phyloP scores from a whole-genome alignment of 1,140 invertebrate genomes.

The Metopolophium dirhodum region DNA sequence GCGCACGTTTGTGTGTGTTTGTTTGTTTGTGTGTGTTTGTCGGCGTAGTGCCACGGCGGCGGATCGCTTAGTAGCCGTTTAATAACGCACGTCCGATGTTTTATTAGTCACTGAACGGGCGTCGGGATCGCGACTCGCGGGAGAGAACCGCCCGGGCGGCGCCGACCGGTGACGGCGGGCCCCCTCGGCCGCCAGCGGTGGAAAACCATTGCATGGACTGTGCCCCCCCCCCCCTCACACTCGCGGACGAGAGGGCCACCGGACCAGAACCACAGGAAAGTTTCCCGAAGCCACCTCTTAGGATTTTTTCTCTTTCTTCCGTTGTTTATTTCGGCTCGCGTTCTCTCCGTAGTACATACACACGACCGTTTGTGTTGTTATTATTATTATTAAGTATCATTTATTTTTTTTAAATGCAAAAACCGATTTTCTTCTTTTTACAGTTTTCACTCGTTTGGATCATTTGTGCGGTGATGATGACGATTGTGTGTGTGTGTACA shows the following conservation, averaged over 20 bases:
- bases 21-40: background rate
- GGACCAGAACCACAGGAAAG: slow-evolving; percentile 29
- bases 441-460: slow-evolving; percentile 53
- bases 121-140: slow-evolving; percentile 36
- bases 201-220: background rate
- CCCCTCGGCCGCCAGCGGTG: background rate
- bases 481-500: background rate
- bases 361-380: background rate
- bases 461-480: slow-evolving; percentile 32
- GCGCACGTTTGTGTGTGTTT: background rate
- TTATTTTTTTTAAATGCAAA: background rate
- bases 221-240: background rate
- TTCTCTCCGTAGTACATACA: background rate
- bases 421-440: slow-evolving; percentile 40
- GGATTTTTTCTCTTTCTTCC: slow-evolving; percentile 6
- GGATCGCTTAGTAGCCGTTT: slow-evolving; percentile 51
- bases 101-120: slow-evolving; percentile 54
- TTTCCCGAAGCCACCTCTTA: slow-evolving; percentile 21
- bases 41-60: slow-evolving; percentile 44
- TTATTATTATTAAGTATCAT: background rate
- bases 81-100: slow-evolving; percentile 47
- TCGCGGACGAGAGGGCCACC: background rate
- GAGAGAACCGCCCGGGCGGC: slow-evolving; percentile 52
- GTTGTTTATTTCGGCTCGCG: background rate
- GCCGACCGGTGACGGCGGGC: background rate